Evolutionary conservation across 1,140 invertebrate genomes (phyloP), one percentile per base, ranked within the genome.

Genomic region (Delia radicum): DNA sequence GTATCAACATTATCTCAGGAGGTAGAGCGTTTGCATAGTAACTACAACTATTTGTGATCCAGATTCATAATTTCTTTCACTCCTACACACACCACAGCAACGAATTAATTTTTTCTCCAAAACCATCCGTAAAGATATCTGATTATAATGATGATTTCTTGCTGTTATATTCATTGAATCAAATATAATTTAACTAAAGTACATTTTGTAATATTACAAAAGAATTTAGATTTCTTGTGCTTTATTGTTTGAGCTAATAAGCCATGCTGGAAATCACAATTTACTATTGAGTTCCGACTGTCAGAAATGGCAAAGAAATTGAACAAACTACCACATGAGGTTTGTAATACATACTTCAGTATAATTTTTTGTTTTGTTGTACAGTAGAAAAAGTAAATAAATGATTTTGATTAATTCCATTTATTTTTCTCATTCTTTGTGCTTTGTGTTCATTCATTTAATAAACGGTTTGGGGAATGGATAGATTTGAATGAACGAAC

Each of bases 321-420:
- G 37, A 42, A 15, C n/a, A 42, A 42, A 42, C 37, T 10, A 42
- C 37, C 37, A 42, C 37, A 42, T 42, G 37, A 42, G 37, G 37
- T 42, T 42, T 42, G n/a, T n/a, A n/a, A n/a, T n/a, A n/a, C n/a
- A 42, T 42, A 42, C 12, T 42, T 42, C 12, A 42, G n/a, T 10
- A 42, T 42, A 42, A 42, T 42, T 42, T 42, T 42, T 13, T 42
- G 12, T 42, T 5, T 42, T 42, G 3, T 37, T 37, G 37, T 42
- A 5, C 3, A 15, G 37, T 42, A 29, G 62, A 13, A 29, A 65
- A 65, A 28, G 62, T 65, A 65, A 65, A 65, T 65, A 65, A 65
- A 65, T 65, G 62, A 27, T 65, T 65, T 65, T 65, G 62, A 65
- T 65, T 65, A 65, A 65, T 65, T 29, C 62, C 26, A 28, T 28